Percentiles rank a stretch among this genome's conserved stretches.
These are phyloP conservation scores for Steinernema feltiae DNA, from an alignment of 1,140 invertebrate species.

Conservation along the genomic window DNA sequence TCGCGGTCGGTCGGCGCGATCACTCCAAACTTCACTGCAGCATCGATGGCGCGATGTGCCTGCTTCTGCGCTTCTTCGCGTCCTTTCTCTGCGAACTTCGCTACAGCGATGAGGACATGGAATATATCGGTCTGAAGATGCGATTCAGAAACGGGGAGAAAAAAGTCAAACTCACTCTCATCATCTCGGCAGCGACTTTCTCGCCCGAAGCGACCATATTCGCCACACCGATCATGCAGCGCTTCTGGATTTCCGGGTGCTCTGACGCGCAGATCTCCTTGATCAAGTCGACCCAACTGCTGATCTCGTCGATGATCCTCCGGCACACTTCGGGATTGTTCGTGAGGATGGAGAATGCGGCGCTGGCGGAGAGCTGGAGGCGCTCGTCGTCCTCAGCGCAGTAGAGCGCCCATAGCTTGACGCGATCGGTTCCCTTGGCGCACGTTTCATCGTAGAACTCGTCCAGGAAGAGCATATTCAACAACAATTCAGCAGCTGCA, in stretches of 20 bases:
- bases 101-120: conserved; percentile 51
- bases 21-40: conserved; percentile 45
- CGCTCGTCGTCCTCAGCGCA: conserved; percentile 55
- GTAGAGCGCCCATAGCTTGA: conserved; percentile 55
- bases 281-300: conserved; percentile 40
- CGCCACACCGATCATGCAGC: conserved; percentile 52
- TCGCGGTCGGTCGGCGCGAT: conserved; percentile 55
- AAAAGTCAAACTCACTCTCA: conserved; percentile 41
- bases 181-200: conserved; percentile 49
- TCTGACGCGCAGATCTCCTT: conserved; percentile 43
- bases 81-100: conserved; percentile 43
- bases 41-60: conserved; percentile 47
- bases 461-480: conserved; percentile 52
- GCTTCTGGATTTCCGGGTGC: conserved; percentile 46
- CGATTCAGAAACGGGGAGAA: not conserved
- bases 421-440: conserved; percentile 49
- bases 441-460: conserved; percentile 50
- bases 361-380: conserved; percentile 43
- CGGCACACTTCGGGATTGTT: conserved; percentile 35
- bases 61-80: conserved; percentile 43
- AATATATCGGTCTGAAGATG: conserved; percentile 52
- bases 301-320: conserved; percentile 38
- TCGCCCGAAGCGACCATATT: conserved; percentile 51
- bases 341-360: conserved; percentile 54
- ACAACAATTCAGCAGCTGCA: conserved; percentile 51